phyloP scores from a whole-genome alignment of 2,888 invertebrate genomes.

The Pterostichus madidus region DNA sequence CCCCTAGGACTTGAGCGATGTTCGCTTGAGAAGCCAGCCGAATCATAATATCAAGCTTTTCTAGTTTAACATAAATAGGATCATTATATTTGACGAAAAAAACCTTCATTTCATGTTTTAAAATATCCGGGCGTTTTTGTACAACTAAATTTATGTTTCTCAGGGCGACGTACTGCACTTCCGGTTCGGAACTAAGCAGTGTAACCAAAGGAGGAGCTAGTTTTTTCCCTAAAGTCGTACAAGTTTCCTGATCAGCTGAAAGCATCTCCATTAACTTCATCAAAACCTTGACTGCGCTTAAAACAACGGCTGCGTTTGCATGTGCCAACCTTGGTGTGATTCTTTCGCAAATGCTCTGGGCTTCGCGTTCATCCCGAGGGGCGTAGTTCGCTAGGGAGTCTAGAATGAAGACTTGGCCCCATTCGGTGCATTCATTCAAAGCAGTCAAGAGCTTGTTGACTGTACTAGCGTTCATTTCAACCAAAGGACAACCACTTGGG shows the following conservation, averaged over 20 bases:
- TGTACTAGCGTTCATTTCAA: constrained; percentile 98
- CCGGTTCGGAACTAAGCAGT: constrained; percentile 97
- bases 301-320: constrained; percentile 99
- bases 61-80: constrained; percentile 99
- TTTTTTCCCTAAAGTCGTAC: constrained; percentile 95
- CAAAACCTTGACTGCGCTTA: constrained; percentile 97
- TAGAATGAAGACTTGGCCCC: constrained; percentile 99
- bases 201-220: constrained; percentile 99
- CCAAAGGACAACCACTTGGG: constrained; percentile 94
- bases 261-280: constrained; percentile 99
- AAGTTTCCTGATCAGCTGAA: constrained; percentile 95
- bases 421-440: constrained; percentile 99
- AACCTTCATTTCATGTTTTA: constrained; percentile 99
- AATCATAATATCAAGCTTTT: constrained; percentile 99
- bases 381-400: constrained; percentile 98
- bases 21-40: constrained; percentile 98
- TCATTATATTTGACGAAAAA: constrained; percentile 99
- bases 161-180: constrained; percentile 99
- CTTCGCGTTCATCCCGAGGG: constrained; percentile 97
- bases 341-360: constrained; percentile 98
- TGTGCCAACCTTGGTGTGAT: constrained; percentile 98
- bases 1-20: constrained; percentile 98
- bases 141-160: constrained; percentile 99
- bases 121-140: constrained; percentile 98
- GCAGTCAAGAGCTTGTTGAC: constrained; percentile 99